These are phyloP conservation scores for Bimastos eiseni DNA, from an alignment of 2,888 invertebrate genomes.

Conservation along the genomic window DNA sequence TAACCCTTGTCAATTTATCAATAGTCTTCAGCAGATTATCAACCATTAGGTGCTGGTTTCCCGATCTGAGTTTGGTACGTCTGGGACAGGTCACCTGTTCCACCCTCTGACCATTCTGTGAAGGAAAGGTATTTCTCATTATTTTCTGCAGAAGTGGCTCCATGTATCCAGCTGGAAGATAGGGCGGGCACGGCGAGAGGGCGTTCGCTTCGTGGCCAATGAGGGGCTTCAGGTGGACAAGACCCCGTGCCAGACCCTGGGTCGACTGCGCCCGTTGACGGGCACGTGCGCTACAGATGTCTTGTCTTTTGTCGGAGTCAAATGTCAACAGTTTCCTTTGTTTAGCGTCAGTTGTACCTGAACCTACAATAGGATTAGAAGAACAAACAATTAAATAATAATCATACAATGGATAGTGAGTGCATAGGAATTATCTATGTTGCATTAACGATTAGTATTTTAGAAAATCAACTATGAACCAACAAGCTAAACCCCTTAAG, in stretches of 20 bases:
- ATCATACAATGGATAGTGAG: neutral
- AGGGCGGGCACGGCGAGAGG: neutral
- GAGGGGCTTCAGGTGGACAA: slow-evolving; percentile 6
- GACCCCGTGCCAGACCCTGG: neutral
- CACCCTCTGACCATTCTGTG: neutral
- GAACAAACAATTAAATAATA: neutral
- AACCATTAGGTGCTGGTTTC: neutral
- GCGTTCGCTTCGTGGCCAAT: neutral
- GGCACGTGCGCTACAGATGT: neutral
- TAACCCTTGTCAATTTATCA: neutral
- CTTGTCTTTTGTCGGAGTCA: neutral
- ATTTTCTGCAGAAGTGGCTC: neutral
- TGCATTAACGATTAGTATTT: neutral
- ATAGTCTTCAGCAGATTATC: neutral
- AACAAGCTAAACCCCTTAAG: too few species aligned
- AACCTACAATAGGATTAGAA: neutral
- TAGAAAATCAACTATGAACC: neutral
- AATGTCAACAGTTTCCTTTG: neutral
- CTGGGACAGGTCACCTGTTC: neutral
- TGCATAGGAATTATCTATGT: too few species aligned
- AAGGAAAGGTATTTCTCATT: neutral
- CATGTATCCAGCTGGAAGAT: neutral
- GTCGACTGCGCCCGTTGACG: neutral
- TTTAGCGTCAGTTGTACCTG: neutral
- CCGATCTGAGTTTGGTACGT: neutral